These are phyloP conservation scores for Ursus arctos DNA, from an alignment of 2,113 vertebrate species.

Conservation along the genomic window DNA sequence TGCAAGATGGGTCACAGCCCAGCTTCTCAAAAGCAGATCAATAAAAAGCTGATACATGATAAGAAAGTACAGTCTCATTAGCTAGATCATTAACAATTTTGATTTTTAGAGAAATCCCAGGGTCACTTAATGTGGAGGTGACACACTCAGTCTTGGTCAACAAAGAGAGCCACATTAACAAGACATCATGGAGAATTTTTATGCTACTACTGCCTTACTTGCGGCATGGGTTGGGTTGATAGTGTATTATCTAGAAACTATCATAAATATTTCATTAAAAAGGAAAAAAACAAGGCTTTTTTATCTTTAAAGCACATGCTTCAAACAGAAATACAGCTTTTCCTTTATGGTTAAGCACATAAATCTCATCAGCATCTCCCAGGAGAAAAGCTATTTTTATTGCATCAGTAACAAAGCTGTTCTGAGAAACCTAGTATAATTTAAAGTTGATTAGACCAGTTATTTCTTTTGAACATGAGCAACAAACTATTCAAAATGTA, in stretches of 20 bases:
- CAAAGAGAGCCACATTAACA: neutral
- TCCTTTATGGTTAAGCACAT: conserved; percentile 7
- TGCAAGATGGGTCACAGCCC: conserved; percentile 48
- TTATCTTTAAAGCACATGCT: neutral
- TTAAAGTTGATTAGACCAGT: conserved; percentile 25
- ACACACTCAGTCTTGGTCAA: conserved; percentile 33
- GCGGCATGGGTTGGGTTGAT: neutral
- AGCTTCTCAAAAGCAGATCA: conserved; percentile 52
- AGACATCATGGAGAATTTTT: neutral
- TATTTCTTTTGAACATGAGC: conserved; percentile 33
- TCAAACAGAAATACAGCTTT: conserved; percentile 36
- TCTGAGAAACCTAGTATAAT: conserved; percentile 35
- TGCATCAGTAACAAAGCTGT: neutral
- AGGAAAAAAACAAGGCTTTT: neutral
- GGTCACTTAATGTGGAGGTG: conserved; percentile 27
- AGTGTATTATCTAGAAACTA: conserved; percentile 8
- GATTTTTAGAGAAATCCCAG: conserved; percentile 60
- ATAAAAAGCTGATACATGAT: conserved; percentile 57
- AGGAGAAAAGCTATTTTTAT: conserved; percentile 47
- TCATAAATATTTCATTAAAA: conserved; percentile 61
- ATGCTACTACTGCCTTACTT: neutral
- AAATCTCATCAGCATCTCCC: conserved; percentile 13
- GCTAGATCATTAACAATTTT: conserved; percentile 47
- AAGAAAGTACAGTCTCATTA: conserved; percentile 60
- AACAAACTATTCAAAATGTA: conserved; percentile 43